Base-by-base conservation (phyloP, 2,888 invertebrate genomes). In the Opisthograptis luteolata region DNA sequence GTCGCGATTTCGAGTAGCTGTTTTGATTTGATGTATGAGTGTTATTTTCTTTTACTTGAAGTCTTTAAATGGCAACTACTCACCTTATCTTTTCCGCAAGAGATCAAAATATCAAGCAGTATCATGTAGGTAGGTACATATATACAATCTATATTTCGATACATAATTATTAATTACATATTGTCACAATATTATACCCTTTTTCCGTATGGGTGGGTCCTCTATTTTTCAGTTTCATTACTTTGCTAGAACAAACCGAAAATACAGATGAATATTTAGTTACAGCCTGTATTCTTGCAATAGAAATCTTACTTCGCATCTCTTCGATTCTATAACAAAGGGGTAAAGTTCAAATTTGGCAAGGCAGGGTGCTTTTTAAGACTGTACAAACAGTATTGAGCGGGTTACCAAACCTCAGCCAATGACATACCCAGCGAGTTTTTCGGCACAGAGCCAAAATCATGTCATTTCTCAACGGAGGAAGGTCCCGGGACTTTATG, bases 381-480 rank as follows among this genome's bases (percentile, higher is more conserved):
- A 49, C 50, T 39, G 36, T 39, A 53, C 40, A 45, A 46, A 34
- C 46, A 48, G 60, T 69, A 74, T 71, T 54, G 70, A 73, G 62
- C 70, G 68, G 61, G 62, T 66, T 66, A 60, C 55, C 63, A 52
- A 64, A 59, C 66, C 60, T 60, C 64, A 54, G 53, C 64, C 70
- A 69, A 70, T 62, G 62, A 64, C 62, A 67, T 65, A 49, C 60
- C 58, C 55, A 48, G 55, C 53, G 55, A 63, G 67, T 70, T 70
- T 71, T 70, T 73, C 55, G 79, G 79, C 76, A 66, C 52, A 24
- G 20, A 68, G 79, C 80, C 78, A 79, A 77, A 58, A 64, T 63
- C 60, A 55, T 64, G 62, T 51, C 59, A 66, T 66, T 64, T 66
- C 66, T 68, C 63, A 56, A 53, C 54, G 54, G 60, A 60, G 57